Evolutionary conservation across 1,140 invertebrate species (phyloP).

Genomic region (Hyposmocoma kahamanoa): DNA sequence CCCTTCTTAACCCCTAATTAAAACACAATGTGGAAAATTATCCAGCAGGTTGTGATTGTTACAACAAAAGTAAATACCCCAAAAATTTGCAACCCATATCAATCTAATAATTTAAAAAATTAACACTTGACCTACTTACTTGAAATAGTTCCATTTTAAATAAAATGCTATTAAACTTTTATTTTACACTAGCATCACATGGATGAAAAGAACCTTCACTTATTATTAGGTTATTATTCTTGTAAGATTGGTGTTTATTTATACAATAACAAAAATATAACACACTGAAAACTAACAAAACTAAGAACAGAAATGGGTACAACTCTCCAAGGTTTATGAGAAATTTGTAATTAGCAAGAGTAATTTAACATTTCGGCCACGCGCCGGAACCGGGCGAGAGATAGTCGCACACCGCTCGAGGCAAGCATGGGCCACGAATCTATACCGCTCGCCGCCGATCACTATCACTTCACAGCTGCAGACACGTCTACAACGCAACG

Average conservation of each 20-base stretch:
- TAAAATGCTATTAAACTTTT: slow-evolving; percentile 6
- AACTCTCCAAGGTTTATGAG: neutral
- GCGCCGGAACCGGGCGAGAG: neutral
- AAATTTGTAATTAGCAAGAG: neutral
- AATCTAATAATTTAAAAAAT: slow-evolving; percentile 25
- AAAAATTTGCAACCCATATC: too few relatives aligned
- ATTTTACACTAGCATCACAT: slow-evolving; percentile 9
- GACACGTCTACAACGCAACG: slow-evolving; percentile 11
- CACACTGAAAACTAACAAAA: slow-evolving; percentile 10
- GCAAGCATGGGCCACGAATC: slow-evolving; percentile 18
- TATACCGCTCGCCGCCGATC: slow-evolving; percentile 5
- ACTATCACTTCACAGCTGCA: slow-evolving; percentile 28
- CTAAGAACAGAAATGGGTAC: neutral
- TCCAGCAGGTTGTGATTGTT: too few relatives aligned
- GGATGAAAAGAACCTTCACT: neutral
- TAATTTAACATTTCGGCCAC: slow-evolving; percentile 2
- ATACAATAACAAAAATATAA: slow-evolving; percentile 2
- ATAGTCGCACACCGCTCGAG: slow-evolving; percentile 11
- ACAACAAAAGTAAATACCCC: too few relatives aligned
- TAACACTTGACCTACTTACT: slow-evolving; percentile 30
- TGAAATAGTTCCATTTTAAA: slow-evolving; percentile 19
- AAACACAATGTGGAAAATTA: too few relatives aligned
- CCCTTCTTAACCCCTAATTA: too few relatives aligned
- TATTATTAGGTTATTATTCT: slow-evolving; percentile 30
- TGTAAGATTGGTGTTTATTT: slow-evolving; percentile 21